Conservation (phyloP, 2,888 invertebrate species). For the Melanostoma mellinum region DNA sequence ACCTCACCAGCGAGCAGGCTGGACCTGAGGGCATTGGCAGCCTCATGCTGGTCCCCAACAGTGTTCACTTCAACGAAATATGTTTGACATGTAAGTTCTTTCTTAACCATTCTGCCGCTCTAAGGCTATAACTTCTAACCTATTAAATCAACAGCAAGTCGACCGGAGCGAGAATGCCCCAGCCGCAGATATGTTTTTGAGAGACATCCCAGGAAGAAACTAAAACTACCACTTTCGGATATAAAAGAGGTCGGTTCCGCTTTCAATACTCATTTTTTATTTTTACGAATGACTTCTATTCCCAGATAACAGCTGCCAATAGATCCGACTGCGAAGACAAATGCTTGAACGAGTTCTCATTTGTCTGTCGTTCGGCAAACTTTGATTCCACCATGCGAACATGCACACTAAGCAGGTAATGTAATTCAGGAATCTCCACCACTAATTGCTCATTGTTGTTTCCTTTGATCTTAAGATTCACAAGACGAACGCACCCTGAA, state of each 20-base stretch:
- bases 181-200: constrained; percentile 94
- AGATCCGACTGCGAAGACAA: constrained; percentile 95
- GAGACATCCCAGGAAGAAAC: constrained; percentile 91
- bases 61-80: constrained; percentile 94
- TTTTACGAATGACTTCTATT: constrained; percentile 9
- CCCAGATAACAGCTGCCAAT: constrained; percentile 87
- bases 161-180: constrained; percentile 94
- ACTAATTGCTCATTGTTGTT: neutral
- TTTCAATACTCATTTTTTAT: neutral
- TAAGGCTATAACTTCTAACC: constrained; percentile 12
- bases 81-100: constrained; percentile 91
- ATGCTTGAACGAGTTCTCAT: constrained; percentile 93
- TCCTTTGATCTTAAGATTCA: constrained; percentile 83
- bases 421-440: constrained; percentile 7
- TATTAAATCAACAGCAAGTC: constrained; percentile 84
- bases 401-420: constrained; percentile 88
- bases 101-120: neutral
- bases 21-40: constrained; percentile 94
- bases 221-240: constrained; percentile 91
- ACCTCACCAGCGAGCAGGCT: constrained; percentile 92
- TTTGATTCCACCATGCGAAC: constrained; percentile 90
- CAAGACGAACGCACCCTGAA: constrained; percentile 92
- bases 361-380: constrained; percentile 93
- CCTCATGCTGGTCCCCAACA: constrained; percentile 93
- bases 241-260: constrained; percentile 87